phyloP scores from a whole-genome alignment of 2,113 vertebrate species.

The Anolis carolinensis region DNA sequence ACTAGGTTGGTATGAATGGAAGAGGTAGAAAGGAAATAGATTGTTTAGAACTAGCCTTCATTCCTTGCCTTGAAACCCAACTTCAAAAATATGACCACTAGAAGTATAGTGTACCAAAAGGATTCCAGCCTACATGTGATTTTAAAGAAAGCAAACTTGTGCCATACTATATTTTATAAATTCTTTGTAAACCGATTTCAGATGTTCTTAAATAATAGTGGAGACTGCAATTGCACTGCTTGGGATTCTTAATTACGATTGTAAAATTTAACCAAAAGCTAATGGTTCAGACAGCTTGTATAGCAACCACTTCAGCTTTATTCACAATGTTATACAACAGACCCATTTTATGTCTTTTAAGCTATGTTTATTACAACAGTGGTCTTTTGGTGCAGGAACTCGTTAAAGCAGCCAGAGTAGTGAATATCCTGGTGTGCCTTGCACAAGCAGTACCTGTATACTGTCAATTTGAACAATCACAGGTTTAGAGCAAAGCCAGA shows the following conservation, averaged over 20 bases:
- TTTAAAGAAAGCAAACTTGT: slow-evolving; percentile 12
- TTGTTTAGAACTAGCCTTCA: too few species aligned
- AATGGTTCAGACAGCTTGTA: background rate
- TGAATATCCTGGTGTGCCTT: background rate
- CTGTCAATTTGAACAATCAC: background rate
- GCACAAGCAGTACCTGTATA: background rate
- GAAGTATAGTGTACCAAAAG: too few species aligned
- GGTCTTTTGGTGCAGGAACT: too few species aligned
- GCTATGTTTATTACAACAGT: background rate
- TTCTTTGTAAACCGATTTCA: background rate
- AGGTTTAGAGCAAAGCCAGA: background rate
- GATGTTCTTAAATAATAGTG: background rate
- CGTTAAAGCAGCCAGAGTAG: background rate
- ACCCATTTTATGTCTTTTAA: background rate
- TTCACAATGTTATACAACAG: background rate
- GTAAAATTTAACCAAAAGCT: background rate
- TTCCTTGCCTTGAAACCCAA: too few species aligned
- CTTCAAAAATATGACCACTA: too few species aligned
- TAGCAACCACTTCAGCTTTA: background rate
- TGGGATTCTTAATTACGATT: background rate
- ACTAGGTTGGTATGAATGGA: too few species aligned
- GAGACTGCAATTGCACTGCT: background rate
- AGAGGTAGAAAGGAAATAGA: too few species aligned
- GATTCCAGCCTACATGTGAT: background rate
- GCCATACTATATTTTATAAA: background rate